Evolutionary conservation across 2,888 invertebrate genomes (phyloP).

Genomic region (Parnassius smintheus): DNA sequence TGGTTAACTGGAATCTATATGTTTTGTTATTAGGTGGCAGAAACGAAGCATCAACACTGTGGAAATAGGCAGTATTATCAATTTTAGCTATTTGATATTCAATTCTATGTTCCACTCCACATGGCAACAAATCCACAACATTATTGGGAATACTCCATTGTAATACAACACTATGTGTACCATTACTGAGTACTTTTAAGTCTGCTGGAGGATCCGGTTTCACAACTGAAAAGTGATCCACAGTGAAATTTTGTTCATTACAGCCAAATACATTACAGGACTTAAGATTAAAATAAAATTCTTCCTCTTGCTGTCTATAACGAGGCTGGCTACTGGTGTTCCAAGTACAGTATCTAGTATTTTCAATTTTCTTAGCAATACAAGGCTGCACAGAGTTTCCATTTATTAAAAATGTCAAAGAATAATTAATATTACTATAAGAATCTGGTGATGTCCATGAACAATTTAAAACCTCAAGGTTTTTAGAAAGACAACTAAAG

Average conservation of each 20-base stretch:
- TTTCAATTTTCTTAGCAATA: conserved; percentile 36
- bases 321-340: conserved; percentile 52
- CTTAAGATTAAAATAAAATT: conserved; percentile 81
- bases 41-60: conserved; percentile 59
- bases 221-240: conserved; percentile 81
- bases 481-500: conserved; percentile 87
- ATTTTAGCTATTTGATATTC: conserved; percentile 75
- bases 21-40: conserved; percentile 58
- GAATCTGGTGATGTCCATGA: conserved; percentile 83
- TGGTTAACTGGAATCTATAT: conserved; percentile 70
- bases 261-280: conserved; percentile 83
- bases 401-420: conserved; percentile 51
- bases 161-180: conserved; percentile 60
- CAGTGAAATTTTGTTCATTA: conserved; percentile 67
- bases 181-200: conserved; percentile 48
- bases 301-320: conserved; percentile 69
- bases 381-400: conserved; percentile 45
- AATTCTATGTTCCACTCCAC: conserved; percentile 65
- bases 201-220: conserved; percentile 59
- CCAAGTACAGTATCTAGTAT: conserved; percentile 54
- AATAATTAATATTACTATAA: conserved; percentile 57
- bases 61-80: conserved; percentile 63
- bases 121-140: conserved; percentile 55
- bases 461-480: conserved; percentile 88
- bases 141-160: conserved; percentile 64